phyloP scores from a whole-genome alignment of 2,888 invertebrate genomes.

The Andrena flavipes region DNA sequence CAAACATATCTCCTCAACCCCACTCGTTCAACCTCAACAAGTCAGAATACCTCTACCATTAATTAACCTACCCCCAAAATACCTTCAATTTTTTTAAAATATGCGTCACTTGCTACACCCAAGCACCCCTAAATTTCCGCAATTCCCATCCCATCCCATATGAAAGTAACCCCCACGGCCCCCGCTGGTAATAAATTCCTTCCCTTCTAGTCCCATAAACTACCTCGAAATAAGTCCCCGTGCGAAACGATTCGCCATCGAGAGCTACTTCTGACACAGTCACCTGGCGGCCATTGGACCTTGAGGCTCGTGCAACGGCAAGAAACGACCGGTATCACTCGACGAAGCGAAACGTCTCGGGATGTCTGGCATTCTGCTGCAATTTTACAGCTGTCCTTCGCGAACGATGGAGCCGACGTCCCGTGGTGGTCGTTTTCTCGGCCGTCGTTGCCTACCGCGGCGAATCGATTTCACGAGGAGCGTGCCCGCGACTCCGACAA shows the following conservation, averaged over 20 bases:
- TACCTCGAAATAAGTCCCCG: neutral
- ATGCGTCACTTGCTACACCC: too few species aligned
- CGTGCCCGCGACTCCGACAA: conserved; percentile 60
- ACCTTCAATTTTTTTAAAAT: too few species aligned
- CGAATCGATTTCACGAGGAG: conserved; percentile 64
- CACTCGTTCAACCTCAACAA: too few species aligned
- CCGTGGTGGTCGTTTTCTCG: conserved; percentile 46
- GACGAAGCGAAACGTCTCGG: conserved; percentile 20
- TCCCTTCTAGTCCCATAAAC: neutral
- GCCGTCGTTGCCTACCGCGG: conserved; percentile 47
- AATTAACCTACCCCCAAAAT: too few species aligned
- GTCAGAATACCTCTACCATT: too few species aligned
- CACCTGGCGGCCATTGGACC: neutral
- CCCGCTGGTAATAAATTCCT: too few species aligned
- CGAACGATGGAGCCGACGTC: conserved; percentile 45
- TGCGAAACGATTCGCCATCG: conserved; percentile 10
- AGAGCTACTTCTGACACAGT: conserved; percentile 5
- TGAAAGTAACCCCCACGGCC: too few species aligned
- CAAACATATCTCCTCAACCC: too few species aligned
- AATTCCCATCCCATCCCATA: too few species aligned
- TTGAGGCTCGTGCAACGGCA: conserved; percentile 20
- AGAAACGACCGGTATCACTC: conserved; percentile 44
- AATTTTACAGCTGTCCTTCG: conserved; percentile 66
- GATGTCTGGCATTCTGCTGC: conserved; percentile 52
- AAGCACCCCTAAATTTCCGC: too few species aligned